A percentile compares a stretch with the other conserved stretches of the same genome.
phyloP scores from a whole-genome alignment of 2,888 invertebrate species.

The Ecdyonurus torrentis region DNA sequence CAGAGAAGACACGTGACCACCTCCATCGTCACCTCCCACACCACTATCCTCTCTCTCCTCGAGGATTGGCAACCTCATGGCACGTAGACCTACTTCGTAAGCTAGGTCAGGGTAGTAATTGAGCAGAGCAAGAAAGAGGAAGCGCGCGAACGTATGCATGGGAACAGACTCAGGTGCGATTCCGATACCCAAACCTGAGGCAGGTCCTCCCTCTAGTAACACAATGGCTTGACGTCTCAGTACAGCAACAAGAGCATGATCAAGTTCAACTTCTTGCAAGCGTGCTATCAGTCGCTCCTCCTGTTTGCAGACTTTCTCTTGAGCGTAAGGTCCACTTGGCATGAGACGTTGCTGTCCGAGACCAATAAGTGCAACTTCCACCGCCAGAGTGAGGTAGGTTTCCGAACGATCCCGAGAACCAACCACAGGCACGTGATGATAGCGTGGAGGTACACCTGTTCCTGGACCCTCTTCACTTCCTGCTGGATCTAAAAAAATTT shows the following conservation, averaged over 20 bases:
- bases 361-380: slow-evolving; percentile 63
- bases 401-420: slow-evolving; percentile 56
- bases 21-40: slow-evolving; percentile 19
- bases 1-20: slow-evolving; percentile 23
- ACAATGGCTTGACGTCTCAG: slow-evolving; percentile 48
- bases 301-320: slow-evolving; percentile 53
- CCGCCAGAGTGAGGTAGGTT: slow-evolving; percentile 54
- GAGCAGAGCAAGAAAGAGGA: slow-evolving; percentile 58
- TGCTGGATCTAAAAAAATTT: slow-evolving; percentile 29
- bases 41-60: slow-evolving; percentile 45
- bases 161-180: slow-evolving; percentile 69
- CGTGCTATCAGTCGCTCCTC: slow-evolving; percentile 61
- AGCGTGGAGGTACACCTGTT: slow-evolving; percentile 31
- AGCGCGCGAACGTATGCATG: slow-evolving; percentile 69
- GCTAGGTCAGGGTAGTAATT: slow-evolving; percentile 61
- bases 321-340: slow-evolving; percentile 63
- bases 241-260: slow-evolving; percentile 49
- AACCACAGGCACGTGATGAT: slow-evolving; percentile 59
- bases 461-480: slow-evolving; percentile 31
- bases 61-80: slow-evolving; percentile 62
- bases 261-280: slow-evolving; percentile 59
- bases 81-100: slow-evolving; percentile 58
- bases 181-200: slow-evolving; percentile 53
- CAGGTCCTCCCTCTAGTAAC: slow-evolving; percentile 57
- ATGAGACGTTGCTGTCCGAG: slow-evolving; percentile 63